Base-by-base conservation (phyloP, 2,113 vertebrate genomes). In the Manacus vitellinus region DNA sequence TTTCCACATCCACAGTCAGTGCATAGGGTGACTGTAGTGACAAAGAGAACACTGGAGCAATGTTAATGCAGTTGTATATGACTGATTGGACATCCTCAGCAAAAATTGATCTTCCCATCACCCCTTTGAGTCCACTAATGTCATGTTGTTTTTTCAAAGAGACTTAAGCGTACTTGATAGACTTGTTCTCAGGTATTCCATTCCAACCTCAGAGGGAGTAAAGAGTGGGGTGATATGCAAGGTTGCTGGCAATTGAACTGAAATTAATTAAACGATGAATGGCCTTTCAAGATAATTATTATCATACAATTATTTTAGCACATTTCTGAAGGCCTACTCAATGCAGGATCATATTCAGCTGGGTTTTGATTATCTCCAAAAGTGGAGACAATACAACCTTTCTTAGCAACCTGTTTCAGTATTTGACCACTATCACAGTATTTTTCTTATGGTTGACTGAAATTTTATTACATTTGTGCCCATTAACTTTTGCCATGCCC, bases 191-290 rank as follows among this genome's bases (percentile, higher is more conserved):
- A 97, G 94, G 97, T 98, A 98, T 98, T 98, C 98, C 95, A 91
- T 95, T 96, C 86, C 66, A 71, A 61, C 98, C 97, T 97, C 97
- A 58, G 67, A 96, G 85, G 95, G 93, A 97, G 97, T 96, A 88
- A 96, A 97, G 97, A 95, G 93, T 93, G 92, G 97, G 96, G 89
- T 97, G 97, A 92, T 96, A 94, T 95, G 95, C 98, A 98, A 98
- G 98, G 98, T 98, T 98, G 98, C 75, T 83, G 97, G 91, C 97
- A 98, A 98, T 98, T 97, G 98, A 98, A 95, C 95, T 97, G 97
- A 99, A 98, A 98, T 99, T 98, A 99, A 99, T 99, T 98, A 98
- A 98, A 98, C 98, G 97, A 97, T 97, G 97, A 98, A 98, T 98
- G 85, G 92, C 96, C 97, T 97, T 95, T 98, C 97, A 93, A 97